A percentile compares a stretch with the other conserved stretches of the same genome.
Conservation (phyloP, 1,140 invertebrate species). For the Phocides pigmalion region DNA sequence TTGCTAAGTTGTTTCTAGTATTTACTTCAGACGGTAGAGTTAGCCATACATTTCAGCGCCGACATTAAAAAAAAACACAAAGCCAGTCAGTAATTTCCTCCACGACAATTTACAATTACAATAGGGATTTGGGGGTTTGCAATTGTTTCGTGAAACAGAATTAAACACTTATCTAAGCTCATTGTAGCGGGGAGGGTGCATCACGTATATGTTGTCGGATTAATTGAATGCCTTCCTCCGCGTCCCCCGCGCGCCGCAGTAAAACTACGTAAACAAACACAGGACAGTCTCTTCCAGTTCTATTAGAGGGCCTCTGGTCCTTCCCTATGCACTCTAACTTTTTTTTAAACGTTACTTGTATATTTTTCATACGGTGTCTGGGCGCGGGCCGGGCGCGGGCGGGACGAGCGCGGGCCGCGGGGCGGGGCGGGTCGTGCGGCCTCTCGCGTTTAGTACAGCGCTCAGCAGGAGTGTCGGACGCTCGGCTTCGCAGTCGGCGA, state of each 20-base stretch:
- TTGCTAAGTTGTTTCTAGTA: too few species aligned
- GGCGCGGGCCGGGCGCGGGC: conserved; percentile 68
- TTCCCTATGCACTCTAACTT: conserved; percentile 52
- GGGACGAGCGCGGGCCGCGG: conserved; percentile 57
- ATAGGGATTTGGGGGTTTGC: conserved; percentile 1
- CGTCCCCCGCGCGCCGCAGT: conserved; percentile 29
- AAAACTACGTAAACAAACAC: conserved; percentile 44
- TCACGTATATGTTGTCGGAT: conserved; percentile 73
- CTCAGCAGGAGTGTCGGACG: conserved; percentile 80
- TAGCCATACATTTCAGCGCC: too few species aligned
- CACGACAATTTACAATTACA: conserved; percentile 17
- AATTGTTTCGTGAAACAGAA: conserved; percentile 36
- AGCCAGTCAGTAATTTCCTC: neutral
- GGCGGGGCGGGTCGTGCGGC: conserved; percentile 73
- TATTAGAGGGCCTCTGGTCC: conserved; percentile 42
- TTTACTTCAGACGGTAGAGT: neutral
- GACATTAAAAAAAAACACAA: neutral
- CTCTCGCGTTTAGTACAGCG: conserved; percentile 81
- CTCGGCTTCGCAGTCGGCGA: conserved; percentile 75
- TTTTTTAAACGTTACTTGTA: conserved; percentile 57
- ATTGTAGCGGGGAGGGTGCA: conserved; percentile 55
- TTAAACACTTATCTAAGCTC: conserved; percentile 38
- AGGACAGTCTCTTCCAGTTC: conserved; percentile 37
- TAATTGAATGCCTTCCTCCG: conserved; percentile 68
- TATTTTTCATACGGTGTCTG: conserved; percentile 63